These are phyloP conservation scores for Ditula angustiorana DNA, from an alignment of 2,888 invertebrate genomes.

Conservation along the genomic window DNA sequence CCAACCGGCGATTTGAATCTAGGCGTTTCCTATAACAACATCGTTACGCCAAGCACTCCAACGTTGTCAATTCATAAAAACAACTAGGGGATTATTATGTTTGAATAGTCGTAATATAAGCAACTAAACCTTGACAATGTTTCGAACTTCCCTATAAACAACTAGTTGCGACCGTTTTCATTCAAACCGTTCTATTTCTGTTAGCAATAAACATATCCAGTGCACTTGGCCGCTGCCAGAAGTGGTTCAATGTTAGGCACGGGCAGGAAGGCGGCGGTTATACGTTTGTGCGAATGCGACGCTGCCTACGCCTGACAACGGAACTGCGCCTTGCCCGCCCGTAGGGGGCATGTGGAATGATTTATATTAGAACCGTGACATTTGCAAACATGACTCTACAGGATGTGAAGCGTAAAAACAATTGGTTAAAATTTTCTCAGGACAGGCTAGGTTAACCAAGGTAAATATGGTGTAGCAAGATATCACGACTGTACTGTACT, in stretches of 20 bases:
- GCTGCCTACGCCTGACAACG: constrained; percentile 49
- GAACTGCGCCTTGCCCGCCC: constrained; percentile 52
- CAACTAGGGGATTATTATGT: neutral
- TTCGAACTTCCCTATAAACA: constrained; percentile 17
- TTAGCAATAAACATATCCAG: constrained; percentile 70
- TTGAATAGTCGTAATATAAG: neutral
- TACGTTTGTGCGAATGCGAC: constrained; percentile 76
- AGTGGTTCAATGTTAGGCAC: constrained; percentile 80
- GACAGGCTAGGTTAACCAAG: neutral
- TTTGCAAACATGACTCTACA: constrained; percentile 8
- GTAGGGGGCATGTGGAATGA: constrained; percentile 39
- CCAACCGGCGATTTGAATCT: constrained; percentile 66
- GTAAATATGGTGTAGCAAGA: neutral
- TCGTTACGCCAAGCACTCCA: neutral
- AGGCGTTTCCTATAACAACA: constrained; percentile 57
- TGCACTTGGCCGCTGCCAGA: constrained; percentile 80
- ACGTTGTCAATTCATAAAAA: neutral
- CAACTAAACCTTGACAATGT: constrained; percentile 18
- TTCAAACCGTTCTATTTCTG: constrained; percentile 71
- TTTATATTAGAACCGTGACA: constrained; percentile 26
- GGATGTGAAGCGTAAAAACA: constrained; percentile 14
- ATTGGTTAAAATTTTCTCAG: neutral
- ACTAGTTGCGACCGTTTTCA: constrained; percentile 43
- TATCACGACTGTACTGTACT: neutral
- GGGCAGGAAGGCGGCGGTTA: constrained; percentile 75